These are phyloP conservation scores for Geodia barretti DNA, from an alignment of 37 sponge, comb jelly and placozoan species.

Conservation along the genomic window DNA sequence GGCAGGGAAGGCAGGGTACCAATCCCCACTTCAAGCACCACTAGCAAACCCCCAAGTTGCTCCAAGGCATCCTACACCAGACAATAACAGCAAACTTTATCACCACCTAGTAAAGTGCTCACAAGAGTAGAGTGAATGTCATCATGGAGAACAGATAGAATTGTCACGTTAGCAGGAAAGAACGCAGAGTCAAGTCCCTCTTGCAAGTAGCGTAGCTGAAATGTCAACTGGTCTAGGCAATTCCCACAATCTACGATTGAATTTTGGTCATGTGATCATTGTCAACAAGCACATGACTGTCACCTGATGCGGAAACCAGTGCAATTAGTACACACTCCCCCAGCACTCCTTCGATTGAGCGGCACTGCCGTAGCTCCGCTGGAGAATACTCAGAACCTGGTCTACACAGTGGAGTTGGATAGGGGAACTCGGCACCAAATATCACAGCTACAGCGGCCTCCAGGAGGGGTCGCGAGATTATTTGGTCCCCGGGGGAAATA, in stretches of 20 bases:
- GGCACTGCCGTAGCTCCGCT: background rate
- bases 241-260: conserved; percentile 15
- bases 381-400: background rate
- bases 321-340: background rate
- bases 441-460: background rate
- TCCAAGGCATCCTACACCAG: too few species aligned
- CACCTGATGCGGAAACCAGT: background rate
- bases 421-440: background rate
- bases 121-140: background rate
- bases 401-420: background rate
- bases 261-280: background rate
- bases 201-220: background rate
- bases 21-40: conserved; percentile 19
- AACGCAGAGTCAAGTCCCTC: background rate
- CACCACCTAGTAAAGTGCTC: too few species aligned
- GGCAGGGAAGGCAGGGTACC: conserved; percentile 1
- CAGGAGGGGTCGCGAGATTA: background rate
- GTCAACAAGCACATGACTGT: background rate
- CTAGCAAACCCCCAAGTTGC: background rate
- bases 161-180: background rate
- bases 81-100: background rate
- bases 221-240: conserved; percentile 19
- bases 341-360: background rate
- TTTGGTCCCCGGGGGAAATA: background rate
- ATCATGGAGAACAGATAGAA: background rate